These are phyloP conservation scores for Gonatopus flavifemur DNA, from an alignment of 1,140 invertebrate species.

Conservation along the genomic window DNA sequence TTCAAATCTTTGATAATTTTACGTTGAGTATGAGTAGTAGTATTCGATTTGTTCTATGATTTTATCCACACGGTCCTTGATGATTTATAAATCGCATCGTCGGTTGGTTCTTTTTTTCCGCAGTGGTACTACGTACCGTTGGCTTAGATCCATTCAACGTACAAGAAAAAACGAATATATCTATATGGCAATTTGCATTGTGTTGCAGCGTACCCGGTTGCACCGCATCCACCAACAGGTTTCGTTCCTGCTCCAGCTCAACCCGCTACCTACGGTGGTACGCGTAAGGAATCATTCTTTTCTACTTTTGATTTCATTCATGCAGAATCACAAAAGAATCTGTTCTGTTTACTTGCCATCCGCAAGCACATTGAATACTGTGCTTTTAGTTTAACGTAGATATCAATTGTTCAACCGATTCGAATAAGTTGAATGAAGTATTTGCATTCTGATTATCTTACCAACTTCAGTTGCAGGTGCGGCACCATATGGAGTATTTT, in stretches of 20 bases:
- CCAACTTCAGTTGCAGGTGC: constrained; percentile 63
- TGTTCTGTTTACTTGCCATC: constrained; percentile 2
- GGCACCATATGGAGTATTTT: constrained; percentile 67
- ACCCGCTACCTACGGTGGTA: constrained; percentile 58
- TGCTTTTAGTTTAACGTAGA: constrained; percentile 1
- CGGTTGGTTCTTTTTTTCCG: constrained; percentile 38
- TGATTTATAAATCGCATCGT: constrained; percentile 39
- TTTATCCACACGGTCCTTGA: constrained; percentile 27
- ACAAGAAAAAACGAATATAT: constrained; percentile 25
- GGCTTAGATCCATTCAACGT: constrained; percentile 40
- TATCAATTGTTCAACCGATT: background rate
- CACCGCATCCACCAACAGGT: constrained; percentile 58
- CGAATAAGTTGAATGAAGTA: too few species aligned
- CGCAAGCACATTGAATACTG: constrained; percentile 10
- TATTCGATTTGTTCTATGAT: too few species aligned
- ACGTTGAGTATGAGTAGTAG: too few species aligned
- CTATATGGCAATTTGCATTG: constrained; percentile 40
- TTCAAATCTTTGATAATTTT: too few species aligned
- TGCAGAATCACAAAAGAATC: background rate
- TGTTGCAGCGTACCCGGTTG: constrained; percentile 61
- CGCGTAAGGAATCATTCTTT: constrained; percentile 8
- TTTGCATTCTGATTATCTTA: too few species aligned
- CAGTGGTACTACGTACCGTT: constrained; percentile 55
- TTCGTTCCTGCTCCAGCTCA: constrained; percentile 59
- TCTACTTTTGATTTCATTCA: background rate